phyloP scores from a whole-genome alignment of 2,797 vertebrate species.

The Phalloptychus januarius region DNA sequence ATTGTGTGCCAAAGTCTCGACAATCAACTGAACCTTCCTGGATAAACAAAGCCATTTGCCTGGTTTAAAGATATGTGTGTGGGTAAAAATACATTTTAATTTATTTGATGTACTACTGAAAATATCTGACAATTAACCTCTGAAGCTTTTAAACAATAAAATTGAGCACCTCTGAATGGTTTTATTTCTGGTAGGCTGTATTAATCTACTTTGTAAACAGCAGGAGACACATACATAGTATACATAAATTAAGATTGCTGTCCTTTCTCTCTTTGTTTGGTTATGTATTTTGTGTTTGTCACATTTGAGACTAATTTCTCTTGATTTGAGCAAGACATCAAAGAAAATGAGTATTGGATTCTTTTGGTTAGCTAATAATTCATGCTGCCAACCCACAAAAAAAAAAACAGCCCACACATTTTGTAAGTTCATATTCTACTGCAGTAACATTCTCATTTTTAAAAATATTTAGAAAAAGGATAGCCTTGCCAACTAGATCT shows the following conservation, averaged over 20 bases:
- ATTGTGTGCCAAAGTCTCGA: slow-evolving; percentile 56
- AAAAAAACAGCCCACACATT: background rate
- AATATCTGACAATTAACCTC: background rate
- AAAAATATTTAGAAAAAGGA: background rate
- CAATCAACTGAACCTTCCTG: slow-evolving; percentile 31
- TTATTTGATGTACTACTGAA: background rate
- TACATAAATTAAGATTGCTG: background rate
- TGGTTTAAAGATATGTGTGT: slow-evolving; percentile 12
- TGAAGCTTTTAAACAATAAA: background rate
- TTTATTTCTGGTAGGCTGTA: background rate
- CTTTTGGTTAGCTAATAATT: background rate
- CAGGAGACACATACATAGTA: background rate
- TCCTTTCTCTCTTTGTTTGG: background rate
- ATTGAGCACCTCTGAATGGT: background rate
- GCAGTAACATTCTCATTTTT: background rate
- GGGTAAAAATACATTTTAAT: background rate
- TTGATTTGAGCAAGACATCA: background rate
- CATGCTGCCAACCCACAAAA: background rate
- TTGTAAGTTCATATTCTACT: background rate
- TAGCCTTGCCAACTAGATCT: background rate
- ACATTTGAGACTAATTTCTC: background rate
- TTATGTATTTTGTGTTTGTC: background rate
- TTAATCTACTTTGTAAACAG: background rate
- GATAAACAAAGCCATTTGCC: slow-evolving; percentile 29
- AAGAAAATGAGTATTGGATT: background rate